Evolutionary conservation across 2,797 vertebrate species (phyloP).

Genomic region (Chiloscyllium punctatum): DNA sequence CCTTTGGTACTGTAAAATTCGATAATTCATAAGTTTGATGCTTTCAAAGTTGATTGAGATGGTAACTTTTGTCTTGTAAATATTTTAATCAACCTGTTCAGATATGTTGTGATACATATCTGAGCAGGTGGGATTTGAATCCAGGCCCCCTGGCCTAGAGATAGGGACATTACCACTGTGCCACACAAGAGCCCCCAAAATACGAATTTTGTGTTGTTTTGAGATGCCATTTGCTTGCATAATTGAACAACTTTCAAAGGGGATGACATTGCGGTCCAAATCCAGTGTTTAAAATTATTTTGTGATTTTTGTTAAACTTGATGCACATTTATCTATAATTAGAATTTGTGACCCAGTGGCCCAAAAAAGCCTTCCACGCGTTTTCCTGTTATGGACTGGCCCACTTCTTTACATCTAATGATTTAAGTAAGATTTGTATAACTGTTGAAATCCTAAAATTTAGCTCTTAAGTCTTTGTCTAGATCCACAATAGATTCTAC

Average conservation of each 20-base stretch:
- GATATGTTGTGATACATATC: too few species aligned
- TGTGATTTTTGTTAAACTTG: not conserved
- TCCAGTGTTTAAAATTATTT: not conserved
- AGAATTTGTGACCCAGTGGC: not conserved
- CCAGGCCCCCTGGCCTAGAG: too few species aligned
- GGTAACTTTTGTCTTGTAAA: too few species aligned
- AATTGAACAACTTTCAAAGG: not conserved
- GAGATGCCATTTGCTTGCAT: not conserved
- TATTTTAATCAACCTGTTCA: too few species aligned
- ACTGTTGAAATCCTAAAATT: not conserved
- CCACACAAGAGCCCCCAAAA: too few species aligned
- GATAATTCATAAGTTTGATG: too few species aligned
- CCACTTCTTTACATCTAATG: not conserved
- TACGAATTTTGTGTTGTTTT: not conserved
- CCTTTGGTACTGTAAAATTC: too few species aligned
- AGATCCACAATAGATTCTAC: not conserved
- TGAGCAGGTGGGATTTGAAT: too few species aligned
- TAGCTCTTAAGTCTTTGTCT: not conserved
- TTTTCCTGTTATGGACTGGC: not conserved
- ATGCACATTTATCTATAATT: not conserved
- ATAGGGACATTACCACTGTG: too few species aligned
- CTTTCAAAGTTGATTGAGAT: too few species aligned
- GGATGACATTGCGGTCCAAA: not conserved
- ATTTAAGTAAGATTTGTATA: not conserved
- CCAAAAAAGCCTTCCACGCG: not conserved